phyloP scores from a whole-genome alignment of 2,113 vertebrate species.

The Gorsachius goisagi region DNA sequence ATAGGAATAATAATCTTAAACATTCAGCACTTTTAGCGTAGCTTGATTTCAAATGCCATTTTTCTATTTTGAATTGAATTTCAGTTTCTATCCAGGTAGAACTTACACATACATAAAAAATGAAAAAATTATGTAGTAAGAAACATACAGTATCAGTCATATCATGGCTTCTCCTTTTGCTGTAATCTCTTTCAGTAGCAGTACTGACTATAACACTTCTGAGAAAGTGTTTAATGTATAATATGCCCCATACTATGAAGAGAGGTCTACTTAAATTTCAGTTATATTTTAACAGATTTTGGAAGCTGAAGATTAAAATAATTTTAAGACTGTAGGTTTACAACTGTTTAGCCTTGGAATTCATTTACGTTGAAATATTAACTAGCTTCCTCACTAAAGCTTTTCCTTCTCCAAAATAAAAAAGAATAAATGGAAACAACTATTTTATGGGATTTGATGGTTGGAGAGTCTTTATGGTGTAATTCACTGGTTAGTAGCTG shows the following conservation, averaged over 20 bases:
- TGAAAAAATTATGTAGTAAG: accelerated
- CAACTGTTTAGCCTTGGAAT: background rate
- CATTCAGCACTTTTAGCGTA: background rate
- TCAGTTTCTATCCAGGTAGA: background rate
- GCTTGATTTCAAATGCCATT: background rate
- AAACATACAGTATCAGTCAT: background rate
- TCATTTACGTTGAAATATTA: background rate
- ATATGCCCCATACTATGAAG: background rate
- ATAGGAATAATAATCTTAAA: background rate
- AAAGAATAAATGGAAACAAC: background rate
- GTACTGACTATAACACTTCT: background rate
- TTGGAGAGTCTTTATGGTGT: background rate
- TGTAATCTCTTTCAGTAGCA: background rate
- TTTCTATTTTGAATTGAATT: background rate
- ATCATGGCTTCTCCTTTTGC: background rate
- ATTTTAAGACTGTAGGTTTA: background rate
- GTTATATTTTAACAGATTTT: background rate
- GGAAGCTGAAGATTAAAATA: background rate
- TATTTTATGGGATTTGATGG: background rate
- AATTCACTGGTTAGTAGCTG: background rate
- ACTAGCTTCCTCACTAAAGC: background rate
- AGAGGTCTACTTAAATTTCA: background rate
- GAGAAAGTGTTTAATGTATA: background rate
- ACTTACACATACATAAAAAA: background rate
- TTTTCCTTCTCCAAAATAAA: background rate